Evolutionary conservation across 2,113 vertebrate species (phyloP).

Genomic region (Dipodomys stephensi): DNA sequence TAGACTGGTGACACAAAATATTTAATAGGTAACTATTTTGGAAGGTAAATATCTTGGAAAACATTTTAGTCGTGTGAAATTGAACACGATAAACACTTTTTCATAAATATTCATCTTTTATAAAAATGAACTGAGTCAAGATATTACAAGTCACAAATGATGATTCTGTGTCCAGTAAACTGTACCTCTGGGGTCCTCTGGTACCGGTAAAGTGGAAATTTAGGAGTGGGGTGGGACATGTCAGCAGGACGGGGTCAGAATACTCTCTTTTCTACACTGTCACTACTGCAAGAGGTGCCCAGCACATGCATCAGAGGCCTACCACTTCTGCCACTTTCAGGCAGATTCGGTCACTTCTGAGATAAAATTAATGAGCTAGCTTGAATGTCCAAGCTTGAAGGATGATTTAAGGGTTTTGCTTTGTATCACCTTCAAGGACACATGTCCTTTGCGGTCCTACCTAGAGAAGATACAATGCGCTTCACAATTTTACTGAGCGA

Average conservation of each 20-base stretch:
- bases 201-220: neutral
- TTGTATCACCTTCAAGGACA: neutral
- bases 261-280: neutral
- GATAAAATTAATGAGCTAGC: neutral
- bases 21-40: neutral
- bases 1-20: neutral
- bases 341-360: neutral
- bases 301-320: neutral
- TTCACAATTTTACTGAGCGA: neutral
- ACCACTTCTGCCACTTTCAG: neutral
- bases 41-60: neutral
- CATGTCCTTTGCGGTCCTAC: neutral
- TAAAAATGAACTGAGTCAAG: neutral
- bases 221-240: accelerated
- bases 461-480: neutral
- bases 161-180: neutral
- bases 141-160: neutral
- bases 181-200: neutral
- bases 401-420: neutral
- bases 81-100: neutral
- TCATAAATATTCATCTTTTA: neutral
- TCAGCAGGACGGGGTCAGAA: neutral
- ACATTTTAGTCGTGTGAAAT: neutral
- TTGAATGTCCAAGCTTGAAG: neutral
- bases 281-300: neutral